Conservation (phyloP, 2,888 invertebrate species). For the Ceratothoa steindachneri region DNA sequence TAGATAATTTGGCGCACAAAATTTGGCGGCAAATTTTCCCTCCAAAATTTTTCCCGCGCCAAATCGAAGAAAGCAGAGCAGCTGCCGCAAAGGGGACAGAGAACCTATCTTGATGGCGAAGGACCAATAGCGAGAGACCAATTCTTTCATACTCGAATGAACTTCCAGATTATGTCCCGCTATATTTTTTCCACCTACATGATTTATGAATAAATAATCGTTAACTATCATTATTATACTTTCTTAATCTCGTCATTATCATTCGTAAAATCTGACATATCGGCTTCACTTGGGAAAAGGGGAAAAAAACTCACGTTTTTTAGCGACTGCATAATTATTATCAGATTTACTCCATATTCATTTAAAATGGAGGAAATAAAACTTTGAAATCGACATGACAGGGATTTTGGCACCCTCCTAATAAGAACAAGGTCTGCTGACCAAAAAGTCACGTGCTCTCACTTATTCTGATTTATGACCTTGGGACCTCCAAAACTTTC, state of each 20-base stretch:
- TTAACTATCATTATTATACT: slow-evolving; percentile 2
- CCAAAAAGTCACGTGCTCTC: too few relatives aligned
- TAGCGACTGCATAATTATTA: too few relatives aligned
- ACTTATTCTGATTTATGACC: too few relatives aligned
- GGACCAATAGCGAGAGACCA: not conserved
- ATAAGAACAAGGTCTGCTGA: too few relatives aligned
- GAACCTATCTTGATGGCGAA: not conserved
- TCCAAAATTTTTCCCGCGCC: not conserved
- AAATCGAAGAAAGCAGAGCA: not conserved
- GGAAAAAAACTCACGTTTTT: too few relatives aligned
- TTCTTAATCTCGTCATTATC: too few relatives aligned
- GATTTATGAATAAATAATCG: slow-evolving; percentile 13
- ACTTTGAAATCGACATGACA: too few relatives aligned
- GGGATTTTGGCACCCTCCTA: too few relatives aligned
- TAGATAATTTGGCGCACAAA: not conserved
- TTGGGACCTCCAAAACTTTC: too few relatives aligned
- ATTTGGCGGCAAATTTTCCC: not conserved
- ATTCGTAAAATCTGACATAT: not conserved
- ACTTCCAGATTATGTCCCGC: slow-evolving; percentile 5
- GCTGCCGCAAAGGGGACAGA: not conserved
- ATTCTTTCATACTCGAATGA: slow-evolving; percentile 3
- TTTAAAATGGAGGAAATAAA: too few relatives aligned
- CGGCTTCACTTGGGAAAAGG: too few relatives aligned
- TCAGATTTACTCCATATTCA: too few relatives aligned
- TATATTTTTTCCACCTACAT: not conserved